Base-by-base conservation (phyloP, 1,140 invertebrate species). In the Dryas iulia region DNA sequence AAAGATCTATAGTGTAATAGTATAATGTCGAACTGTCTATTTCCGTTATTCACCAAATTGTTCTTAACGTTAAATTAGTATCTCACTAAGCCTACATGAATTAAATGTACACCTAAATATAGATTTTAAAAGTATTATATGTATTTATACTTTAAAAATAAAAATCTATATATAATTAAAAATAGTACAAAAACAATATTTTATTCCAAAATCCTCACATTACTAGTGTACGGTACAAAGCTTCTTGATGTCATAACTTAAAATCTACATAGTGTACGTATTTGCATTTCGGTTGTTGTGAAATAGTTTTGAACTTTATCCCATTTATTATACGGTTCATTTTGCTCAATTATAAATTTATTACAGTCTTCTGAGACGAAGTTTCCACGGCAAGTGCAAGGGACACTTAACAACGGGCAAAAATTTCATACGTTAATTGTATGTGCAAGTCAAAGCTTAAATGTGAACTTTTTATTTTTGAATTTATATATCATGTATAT, bases 401-500 rank as follows among this genome's bases (percentile, higher is more conserved):
- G 66, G 57, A 70, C 67, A 53, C 61, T 70, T 72, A 71, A 69
- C 70, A 76, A 76, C 73, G 72, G 68, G 67, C 67, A 72, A 71
- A 39, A 65, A 72, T 67, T 70, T 67, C 71, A 66, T 59, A 71
- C 60, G 59, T 72, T 76, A 76, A 76, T 76, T 75, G 73, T 69
- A 72, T 56, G 71, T 21, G 24, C 65, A 60, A 39, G 66, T 54
- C 47, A 54, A 14, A 63, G 31, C 26, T 14, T 39, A 14, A n/a
- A n/a, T n/a, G n/a, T n/a, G n/a, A 39, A 18, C 35, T 7, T 39
- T 39, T 39, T 39, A 39, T 39, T 14, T 39, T 39, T 39, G 6
- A n/a, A 39, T 39, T 39, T 18, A 14, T 14, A 39, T 14, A 35
- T 39, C 1, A 39, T 4, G 5, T 35, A 7, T n/a, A 35, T n/a